phyloP scores from a whole-genome alignment of 2,888 invertebrate species.

The Polietes domitor region DNA sequence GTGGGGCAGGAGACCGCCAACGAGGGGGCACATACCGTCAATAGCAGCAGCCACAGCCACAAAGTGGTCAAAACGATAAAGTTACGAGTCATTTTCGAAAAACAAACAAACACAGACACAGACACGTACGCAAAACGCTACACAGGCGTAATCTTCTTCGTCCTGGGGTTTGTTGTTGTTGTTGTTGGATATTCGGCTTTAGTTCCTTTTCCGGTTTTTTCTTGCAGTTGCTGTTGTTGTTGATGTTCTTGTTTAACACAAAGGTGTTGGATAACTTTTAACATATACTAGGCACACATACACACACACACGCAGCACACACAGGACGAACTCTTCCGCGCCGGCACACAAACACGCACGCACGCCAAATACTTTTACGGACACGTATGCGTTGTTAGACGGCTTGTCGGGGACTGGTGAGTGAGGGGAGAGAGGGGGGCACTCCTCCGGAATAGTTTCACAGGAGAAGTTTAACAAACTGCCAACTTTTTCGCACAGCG shows the following conservation, averaged over 20 bases:
- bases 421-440: not conserved
- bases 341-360: not conserved
- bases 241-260: not conserved
- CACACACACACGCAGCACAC: not conserved
- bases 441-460: not conserved
- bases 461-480: not conserved
- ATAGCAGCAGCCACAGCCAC: slow-evolving; percentile 54
- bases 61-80: slow-evolving; percentile 46
- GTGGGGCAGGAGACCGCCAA: slow-evolving; percentile 72
- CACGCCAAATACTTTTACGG: slow-evolving; percentile 11
- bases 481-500: slow-evolving; percentile 34
- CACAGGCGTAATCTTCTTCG: not conserved
- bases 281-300: slow-evolving; percentile 48
- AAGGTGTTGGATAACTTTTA: slow-evolving; percentile 58
- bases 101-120: not conserved
- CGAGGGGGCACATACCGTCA: slow-evolving; percentile 45
- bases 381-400: slow-evolving; percentile 35
- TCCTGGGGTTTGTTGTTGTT: no score
- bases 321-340: not conserved
- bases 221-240: not conserved
- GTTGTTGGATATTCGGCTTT: not conserved
- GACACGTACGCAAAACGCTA: not conserved
- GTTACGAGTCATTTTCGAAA: slow-evolving; percentile 47
- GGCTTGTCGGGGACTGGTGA: not conserved
- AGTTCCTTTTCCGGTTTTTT: not conserved